These are phyloP conservation scores for Machimus atricapillus DNA, from an alignment of 2,888 invertebrate genomes.

Conservation along the genomic window DNA sequence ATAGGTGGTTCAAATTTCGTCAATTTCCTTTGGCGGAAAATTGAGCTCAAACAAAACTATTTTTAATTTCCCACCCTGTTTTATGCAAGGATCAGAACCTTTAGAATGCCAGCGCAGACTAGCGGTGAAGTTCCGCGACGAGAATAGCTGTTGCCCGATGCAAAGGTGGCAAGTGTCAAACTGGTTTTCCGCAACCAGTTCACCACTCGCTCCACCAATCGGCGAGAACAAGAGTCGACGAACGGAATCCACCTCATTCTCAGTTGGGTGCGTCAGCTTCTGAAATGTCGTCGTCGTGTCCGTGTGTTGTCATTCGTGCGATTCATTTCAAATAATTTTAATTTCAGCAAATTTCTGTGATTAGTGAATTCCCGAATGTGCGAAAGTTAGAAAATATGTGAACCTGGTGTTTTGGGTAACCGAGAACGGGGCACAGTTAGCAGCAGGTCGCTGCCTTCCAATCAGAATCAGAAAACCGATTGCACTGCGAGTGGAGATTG, in stretches of 20 bases:
- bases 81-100: neutral
- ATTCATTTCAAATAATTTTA: constrained; percentile 25
- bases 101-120: neutral
- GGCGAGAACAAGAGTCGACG: neutral
- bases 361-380: constrained; percentile 21
- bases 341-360: constrained; percentile 21
- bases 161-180: neutral
- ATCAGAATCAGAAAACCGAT: neutral
- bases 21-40: too few species aligned
- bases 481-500: neutral
- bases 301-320: constrained; percentile 43
- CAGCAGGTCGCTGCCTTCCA: neutral
- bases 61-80: neutral
- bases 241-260: constrained; percentile 38
- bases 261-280: constrained; percentile 48
- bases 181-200: neutral
- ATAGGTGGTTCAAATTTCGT: too few species aligned
- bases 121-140: neutral
- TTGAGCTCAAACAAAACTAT: too few species aligned
- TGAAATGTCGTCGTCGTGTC: constrained; percentile 42
- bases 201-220: neutral
- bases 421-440: neutral
- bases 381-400: constrained; percentile 26
- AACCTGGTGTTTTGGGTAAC: constrained; percentile 12
- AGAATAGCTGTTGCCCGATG: neutral